Conservation (phyloP, 2,797 vertebrate genomes). For the Iguana delicatissima region DNA sequence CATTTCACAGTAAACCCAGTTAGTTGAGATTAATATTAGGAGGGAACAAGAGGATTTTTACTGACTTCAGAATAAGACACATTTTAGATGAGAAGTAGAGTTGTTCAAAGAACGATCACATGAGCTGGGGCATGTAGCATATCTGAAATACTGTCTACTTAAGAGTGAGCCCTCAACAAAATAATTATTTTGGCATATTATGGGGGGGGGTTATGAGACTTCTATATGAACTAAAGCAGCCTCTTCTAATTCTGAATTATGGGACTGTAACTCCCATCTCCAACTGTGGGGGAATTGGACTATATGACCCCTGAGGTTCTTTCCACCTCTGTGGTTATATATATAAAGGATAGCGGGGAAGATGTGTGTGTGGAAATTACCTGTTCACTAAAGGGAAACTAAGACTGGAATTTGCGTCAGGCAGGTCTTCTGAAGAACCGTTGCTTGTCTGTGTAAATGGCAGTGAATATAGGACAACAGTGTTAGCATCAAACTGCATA, state of each 20-base stretch:
- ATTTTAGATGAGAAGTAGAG: neutral
- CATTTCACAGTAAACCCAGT: neutral
- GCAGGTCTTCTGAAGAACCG: neutral
- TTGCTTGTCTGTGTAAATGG: neutral
- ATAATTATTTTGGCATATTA: neutral
- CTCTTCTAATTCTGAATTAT: no score
- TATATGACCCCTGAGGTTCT: no score
- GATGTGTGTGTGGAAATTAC: neutral
- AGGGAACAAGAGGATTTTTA: neutral
- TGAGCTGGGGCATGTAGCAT: neutral
- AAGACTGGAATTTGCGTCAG: neutral
- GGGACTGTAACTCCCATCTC: no score
- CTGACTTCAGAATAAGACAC: neutral
- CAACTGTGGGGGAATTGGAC: no score
- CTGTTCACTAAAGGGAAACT: neutral
- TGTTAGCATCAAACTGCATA: neutral
- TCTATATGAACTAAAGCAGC: neutral
- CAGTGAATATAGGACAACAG: neutral
- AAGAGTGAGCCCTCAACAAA: neutral
- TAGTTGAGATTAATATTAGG: constrained; percentile 7
- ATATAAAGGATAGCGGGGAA: no score
- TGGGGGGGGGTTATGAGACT: neutral
- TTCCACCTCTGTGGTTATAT: no score
- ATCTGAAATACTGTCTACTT: neutral
- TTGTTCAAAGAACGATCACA: neutral